A percentile compares a stretch with the other conserved stretches of the same genome.
phyloP scores from a whole-genome alignment of 2,797 vertebrate genomes.

The Erethizon dorsatum region DNA sequence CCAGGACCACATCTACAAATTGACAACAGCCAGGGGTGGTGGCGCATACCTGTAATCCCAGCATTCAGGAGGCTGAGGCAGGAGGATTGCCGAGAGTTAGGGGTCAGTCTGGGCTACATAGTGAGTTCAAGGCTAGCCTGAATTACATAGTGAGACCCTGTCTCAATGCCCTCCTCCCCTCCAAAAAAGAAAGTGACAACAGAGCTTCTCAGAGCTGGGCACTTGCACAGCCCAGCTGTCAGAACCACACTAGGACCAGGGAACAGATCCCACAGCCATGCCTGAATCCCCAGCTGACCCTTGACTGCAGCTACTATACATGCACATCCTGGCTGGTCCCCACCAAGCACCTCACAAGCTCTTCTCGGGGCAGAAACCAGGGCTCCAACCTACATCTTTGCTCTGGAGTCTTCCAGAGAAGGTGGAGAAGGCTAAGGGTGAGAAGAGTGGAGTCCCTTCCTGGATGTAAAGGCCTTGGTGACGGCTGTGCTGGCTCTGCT shows the following conservation, averaged over 20 bases:
- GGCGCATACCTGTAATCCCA: neutral
- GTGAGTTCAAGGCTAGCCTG: neutral
- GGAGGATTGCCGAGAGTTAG: neutral
- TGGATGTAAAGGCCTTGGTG: neutral
- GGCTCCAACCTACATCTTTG: neutral
- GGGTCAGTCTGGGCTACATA: neutral
- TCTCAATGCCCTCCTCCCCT: neutral
- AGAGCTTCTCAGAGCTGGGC: neutral
- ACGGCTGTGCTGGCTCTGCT: neutral
- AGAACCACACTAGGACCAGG: neutral
- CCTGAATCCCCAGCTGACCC: neutral
- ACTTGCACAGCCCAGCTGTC: neutral
- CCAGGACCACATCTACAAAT: neutral
- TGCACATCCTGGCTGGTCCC: neutral
- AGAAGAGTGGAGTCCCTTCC: neutral
- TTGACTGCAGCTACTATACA: neutral
- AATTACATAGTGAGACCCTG: neutral
- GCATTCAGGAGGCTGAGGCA: neutral
- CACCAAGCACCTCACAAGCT: neutral
- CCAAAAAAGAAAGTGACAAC: neutral
- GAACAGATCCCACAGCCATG: neutral
- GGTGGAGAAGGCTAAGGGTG: neutral
- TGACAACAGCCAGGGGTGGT: neutral
- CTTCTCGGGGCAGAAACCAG: neutral
- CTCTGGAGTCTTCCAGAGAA: neutral